Conservation (phyloP, 92 coral and sea anemone genomes). For the Heliopora coerulea region DNA sequence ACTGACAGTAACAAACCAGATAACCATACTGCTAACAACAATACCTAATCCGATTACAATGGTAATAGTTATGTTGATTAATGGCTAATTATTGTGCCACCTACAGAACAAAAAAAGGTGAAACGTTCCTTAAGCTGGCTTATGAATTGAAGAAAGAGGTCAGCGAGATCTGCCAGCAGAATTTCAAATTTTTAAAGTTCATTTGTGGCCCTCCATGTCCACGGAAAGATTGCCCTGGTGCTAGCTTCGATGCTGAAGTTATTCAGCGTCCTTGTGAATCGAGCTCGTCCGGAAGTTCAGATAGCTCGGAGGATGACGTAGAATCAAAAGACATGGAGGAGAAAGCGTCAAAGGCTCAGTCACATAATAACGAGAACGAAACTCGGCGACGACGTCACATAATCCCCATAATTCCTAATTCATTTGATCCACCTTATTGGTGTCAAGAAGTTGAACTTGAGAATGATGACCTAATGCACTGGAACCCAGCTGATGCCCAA, state of each 20-base stretch:
- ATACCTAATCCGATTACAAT: neutral
- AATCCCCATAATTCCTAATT: conserved; percentile 50
- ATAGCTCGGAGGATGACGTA: conserved; percentile 21
- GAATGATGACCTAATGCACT: conserved; percentile 46
- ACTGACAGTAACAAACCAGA: too few species aligned
- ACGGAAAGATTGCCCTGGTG: conserved; percentile 62
- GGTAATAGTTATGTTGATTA: neutral
- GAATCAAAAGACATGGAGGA: neutral
- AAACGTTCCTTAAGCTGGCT: conserved; percentile 48
- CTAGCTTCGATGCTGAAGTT: conserved; percentile 47
- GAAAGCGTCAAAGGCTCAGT: too few species aligned
- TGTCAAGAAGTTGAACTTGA: conserved; percentile 66
- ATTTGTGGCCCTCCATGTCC: conserved; percentile 67
- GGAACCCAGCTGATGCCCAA: neutral
- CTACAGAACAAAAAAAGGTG: conserved; percentile 52
- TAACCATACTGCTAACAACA: too few species aligned
- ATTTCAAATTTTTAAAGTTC: conserved; percentile 65
- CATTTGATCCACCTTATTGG: conserved; percentile 59
- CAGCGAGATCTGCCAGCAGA: conserved; percentile 59
- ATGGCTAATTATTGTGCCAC: too few species aligned
- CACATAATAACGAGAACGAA: neutral
- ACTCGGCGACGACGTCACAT: conserved; percentile 55
- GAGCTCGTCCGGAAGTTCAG: conserved; percentile 55
- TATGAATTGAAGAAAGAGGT: conserved; percentile 31
- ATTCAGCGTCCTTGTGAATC: conserved; percentile 42